phyloP scores from a whole-genome alignment of 2,888 invertebrate species.

The Eucera pruinosa region DNA sequence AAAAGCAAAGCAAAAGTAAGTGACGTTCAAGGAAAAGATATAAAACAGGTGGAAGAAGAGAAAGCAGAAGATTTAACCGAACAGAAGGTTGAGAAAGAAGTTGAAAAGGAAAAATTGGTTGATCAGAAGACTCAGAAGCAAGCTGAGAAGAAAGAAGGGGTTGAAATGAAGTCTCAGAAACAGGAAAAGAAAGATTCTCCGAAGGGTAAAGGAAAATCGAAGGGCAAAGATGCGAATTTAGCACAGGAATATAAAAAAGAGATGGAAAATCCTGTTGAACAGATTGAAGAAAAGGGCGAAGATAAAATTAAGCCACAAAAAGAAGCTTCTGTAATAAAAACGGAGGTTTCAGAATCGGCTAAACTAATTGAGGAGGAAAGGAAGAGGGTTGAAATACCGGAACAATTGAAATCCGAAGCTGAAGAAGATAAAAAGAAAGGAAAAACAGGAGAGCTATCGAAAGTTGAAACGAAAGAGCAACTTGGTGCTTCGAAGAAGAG shows the following conservation, averaged over 20 bases:
- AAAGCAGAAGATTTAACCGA: not conserved
- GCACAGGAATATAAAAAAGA: constrained; percentile 8
- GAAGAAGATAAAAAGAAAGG: constrained; percentile 35
- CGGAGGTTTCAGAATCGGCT: too few species aligned
- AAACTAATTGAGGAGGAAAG: constrained; percentile 2
- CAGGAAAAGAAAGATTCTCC: constrained; percentile 28
- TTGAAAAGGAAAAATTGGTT: not conserved
- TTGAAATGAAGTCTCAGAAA: constrained; percentile 34
- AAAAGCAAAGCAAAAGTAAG: constrained; percentile 28
- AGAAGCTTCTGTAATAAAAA: too few species aligned
- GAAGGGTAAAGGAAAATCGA: constrained; percentile 32
- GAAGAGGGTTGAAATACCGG: not conserved
- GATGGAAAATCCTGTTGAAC: not conserved
- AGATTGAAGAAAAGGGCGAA: constrained; percentile 35
- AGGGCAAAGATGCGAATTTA: constrained; percentile 12
- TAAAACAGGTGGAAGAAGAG: not conserved
- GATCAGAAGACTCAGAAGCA: constrained; percentile 36
- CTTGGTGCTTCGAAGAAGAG: constrained; percentile 51
- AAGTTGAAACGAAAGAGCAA: constrained; percentile 24
- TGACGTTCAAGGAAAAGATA: not conserved
- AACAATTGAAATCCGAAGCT: constrained; percentile 37
- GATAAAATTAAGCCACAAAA: too few species aligned
- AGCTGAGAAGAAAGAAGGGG: constrained; percentile 28
- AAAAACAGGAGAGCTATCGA: not conserved
- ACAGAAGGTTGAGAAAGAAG: constrained; percentile 31